Conservation (phyloP, 2,888 invertebrate genomes). For the Rhagonycha lutea region DNA sequence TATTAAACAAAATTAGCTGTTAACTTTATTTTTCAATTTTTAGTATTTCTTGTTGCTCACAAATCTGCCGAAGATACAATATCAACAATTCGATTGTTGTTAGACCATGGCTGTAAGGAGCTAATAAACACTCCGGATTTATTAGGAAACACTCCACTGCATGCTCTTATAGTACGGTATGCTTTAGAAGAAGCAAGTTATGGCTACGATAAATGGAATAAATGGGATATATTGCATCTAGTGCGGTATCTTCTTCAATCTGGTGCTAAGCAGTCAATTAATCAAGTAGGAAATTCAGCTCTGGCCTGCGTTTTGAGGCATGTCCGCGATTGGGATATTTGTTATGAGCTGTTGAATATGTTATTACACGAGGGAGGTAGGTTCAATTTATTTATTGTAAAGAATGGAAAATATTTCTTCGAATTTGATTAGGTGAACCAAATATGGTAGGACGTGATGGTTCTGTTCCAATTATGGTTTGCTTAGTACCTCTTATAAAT, state of each 20-base stretch:
- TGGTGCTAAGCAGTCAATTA: slow-evolving; percentile 70
- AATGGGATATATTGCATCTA: slow-evolving; percentile 74
- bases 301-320: slow-evolving; percentile 72
- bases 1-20: neutral
- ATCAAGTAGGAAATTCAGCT: slow-evolving; percentile 71
- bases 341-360: slow-evolving; percentile 65
- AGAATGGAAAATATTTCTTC: neutral
- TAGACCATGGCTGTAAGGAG: slow-evolving; percentile 75
- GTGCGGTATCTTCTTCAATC: slow-evolving; percentile 65
- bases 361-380: slow-evolving; percentile 62
- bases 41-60: slow-evolving; percentile 69
- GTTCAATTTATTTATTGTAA: neutral
- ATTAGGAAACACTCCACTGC: slow-evolving; percentile 74
- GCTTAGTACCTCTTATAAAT: slow-evolving; percentile 74
- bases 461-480: slow-evolving; percentile 74
- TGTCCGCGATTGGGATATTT: slow-evolving; percentile 71
- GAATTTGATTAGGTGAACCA: slow-evolving; percentile 58
- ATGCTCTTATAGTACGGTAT: slow-evolving; percentile 67
- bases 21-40: slow-evolving; percentile 19
- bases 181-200: slow-evolving; percentile 70
- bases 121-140: slow-evolving; percentile 74
- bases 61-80: slow-evolving; percentile 74
- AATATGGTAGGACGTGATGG: slow-evolving; percentile 74
- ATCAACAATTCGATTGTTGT: slow-evolving; percentile 67
- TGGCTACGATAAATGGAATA: slow-evolving; percentile 72